phyloP scores from a whole-genome alignment of 2,113 vertebrate species.

The Delphinapterus leucas region DNA sequence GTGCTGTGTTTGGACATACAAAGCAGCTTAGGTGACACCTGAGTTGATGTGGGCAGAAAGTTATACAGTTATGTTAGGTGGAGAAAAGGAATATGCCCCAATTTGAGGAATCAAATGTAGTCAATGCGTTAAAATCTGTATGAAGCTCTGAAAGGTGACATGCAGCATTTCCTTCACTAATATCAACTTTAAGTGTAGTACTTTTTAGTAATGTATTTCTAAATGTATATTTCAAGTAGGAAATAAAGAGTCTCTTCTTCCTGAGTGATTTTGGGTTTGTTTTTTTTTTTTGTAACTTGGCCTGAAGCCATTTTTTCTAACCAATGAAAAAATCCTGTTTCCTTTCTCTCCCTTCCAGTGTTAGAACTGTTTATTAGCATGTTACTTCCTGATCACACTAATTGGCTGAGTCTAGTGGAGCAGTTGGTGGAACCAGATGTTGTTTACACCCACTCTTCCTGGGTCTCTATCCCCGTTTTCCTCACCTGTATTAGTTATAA shows the following conservation, averaged over 20 bases:
- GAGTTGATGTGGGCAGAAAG: background rate
- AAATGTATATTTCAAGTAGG: background rate
- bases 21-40: background rate
- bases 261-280: background rate
- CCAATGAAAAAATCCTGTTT: background rate
- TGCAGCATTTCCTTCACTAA: background rate
- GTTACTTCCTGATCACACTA: slow-evolving; percentile 56
- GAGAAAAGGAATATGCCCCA: background rate
- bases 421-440: slow-evolving; percentile 46
- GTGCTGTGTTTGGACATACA: background rate
- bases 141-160: background rate
- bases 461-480: background rate
- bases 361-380: slow-evolving; percentile 54
- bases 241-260: slow-evolving; percentile 26
- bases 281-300: background rate
- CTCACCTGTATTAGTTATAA: slow-evolving; percentile 32
- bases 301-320: slow-evolving; percentile 29
- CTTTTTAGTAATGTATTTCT: background rate
- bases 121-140: background rate
- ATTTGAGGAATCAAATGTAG: background rate
- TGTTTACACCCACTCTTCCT: slow-evolving; percentile 23
- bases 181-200: background rate
- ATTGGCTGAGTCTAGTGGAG: slow-evolving; percentile 16
- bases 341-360: background rate
- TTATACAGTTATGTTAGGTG: background rate